Evolutionary conservation across 2,888 invertebrate species (phyloP), one percentile per base, ranked within the genome.

Genomic region (Autographa pulchrina): DNA sequence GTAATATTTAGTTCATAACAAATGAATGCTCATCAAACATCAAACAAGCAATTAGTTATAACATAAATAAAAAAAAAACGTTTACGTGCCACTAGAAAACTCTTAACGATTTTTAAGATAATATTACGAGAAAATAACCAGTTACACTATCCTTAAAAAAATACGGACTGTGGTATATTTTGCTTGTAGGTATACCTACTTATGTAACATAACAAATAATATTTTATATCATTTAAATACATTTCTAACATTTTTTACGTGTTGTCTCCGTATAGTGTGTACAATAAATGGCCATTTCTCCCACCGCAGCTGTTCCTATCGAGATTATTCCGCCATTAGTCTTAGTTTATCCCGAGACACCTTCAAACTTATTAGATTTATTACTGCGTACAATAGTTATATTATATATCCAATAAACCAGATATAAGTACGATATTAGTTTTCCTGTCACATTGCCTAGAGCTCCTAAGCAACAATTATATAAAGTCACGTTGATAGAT

Each of bases 311-410:
- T 71, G 68, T 77, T 52, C 62, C 64, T 65, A 81, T 83, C 70
- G 70, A 76, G 71, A 84, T 82, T 84, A 78, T 77, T 73, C 68
- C 31, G 32, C 82, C 82, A 82, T 82, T 84, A 76, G 73, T 84
- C 82, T 82, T 79, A 77, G 65, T 79, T 82, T 82, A 81, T 62
- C 79, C 84, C 64, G 62, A 62, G 68, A 69, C 66, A 81, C 70
- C 68, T 82, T 71, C 82, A 82, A 82, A 82, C 80, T 82, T 84
- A 69, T 64, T 77, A 82, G 77, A 82, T 82, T 82, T 82, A 82
- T 82, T 65, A 67, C 84, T 54, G 48, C 20, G 48, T 59, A 58
- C n/a, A 48, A 48, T n/a, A 48, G 48, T 48, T n/a, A 43, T 43
- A 14, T n/a, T n/a, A n/a, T 48, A 43, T n/a, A n/a, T 43, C 14